Evolutionary conservation across 2,797 vertebrate genomes (phyloP).

Genomic region (Hyperoplus immaculatus): DNA sequence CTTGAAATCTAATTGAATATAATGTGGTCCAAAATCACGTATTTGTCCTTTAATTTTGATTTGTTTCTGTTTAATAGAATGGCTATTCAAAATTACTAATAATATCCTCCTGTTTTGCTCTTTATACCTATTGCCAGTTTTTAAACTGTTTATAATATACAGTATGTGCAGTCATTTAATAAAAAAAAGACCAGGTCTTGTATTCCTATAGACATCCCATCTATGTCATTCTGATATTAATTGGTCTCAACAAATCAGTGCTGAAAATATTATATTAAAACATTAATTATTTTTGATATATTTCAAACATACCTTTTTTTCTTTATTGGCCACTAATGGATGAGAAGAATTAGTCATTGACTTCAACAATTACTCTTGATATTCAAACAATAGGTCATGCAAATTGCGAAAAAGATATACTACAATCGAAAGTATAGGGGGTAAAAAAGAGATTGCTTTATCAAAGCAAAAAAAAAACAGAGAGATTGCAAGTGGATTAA

Average conservation of each 20-base stretch:
- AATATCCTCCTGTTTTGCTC: not conserved
- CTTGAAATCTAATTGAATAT: not conserved
- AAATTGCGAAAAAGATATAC: constrained; percentile 54
- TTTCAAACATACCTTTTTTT: constrained; percentile 19
- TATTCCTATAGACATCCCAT: not conserved
- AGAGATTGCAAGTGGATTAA: constrained; percentile 74
- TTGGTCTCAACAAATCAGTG: not conserved
- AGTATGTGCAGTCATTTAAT: not conserved
- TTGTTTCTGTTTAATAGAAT: not conserved
- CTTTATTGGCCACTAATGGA: constrained; percentile 33
- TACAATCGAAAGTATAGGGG: constrained; percentile 8
- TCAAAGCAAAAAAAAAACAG: constrained; percentile 68
- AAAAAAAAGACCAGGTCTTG: not conserved
- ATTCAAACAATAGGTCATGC: constrained; percentile 56
- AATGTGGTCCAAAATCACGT: not conserved
- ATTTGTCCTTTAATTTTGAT: not conserved
- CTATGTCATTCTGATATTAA: constrained; percentile 8
- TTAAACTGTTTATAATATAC: not conserved
- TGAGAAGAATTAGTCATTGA: constrained; percentile 41
- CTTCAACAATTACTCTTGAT: constrained; percentile 57
- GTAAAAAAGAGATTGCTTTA: constrained; percentile 52
- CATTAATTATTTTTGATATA: constrained; percentile 9
- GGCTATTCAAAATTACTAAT: not conserved
- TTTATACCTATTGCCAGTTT: not conserved
- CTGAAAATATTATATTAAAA: constrained; percentile 3